Conservation (phyloP, 2,888 invertebrate species). For the Xestoiulus laeticollis region DNA sequence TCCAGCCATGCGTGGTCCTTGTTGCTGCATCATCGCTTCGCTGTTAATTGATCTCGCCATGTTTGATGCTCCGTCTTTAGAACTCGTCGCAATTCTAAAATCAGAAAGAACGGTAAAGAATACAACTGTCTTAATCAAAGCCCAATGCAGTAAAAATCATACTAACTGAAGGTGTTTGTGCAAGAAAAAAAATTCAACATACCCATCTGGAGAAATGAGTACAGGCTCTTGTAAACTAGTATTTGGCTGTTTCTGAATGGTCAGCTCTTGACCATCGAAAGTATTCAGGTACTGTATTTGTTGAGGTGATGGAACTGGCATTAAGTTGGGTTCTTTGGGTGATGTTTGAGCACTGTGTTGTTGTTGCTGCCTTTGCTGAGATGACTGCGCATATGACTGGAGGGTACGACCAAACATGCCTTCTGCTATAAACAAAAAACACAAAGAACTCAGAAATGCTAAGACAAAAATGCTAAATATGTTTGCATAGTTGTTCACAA, state of each 20-base stretch:
- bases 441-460: constrained; percentile 53
- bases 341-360: constrained; percentile 61
- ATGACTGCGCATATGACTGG: constrained; percentile 73
- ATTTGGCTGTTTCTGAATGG: constrained; percentile 95
- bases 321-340: constrained; percentile 84
- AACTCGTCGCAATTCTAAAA: constrained; percentile 37
- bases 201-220: constrained; percentile 58
- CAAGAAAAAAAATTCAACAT: constrained; percentile 5
- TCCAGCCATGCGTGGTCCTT: constrained; percentile 55
- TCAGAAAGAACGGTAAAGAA: neutral
- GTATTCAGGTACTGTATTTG: constrained; percentile 95
- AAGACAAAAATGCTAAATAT: neutral
- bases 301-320: constrained; percentile 96
- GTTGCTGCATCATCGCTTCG: constrained; percentile 46
- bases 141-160: too few relatives aligned
- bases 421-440: constrained; percentile 66
- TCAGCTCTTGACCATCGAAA: constrained; percentile 95
- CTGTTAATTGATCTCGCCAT: neutral
- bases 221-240: constrained; percentile 79
- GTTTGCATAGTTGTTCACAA: too few relatives aligned
- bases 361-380: constrained; percentile 63
- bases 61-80: constrained; percentile 60
- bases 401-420: constrained; percentile 74
- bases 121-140: too few relatives aligned
- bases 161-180: neutral